phyloP scores from a whole-genome alignment of 1,140 invertebrate genomes.

The Macrobrachium nipponense region DNA sequence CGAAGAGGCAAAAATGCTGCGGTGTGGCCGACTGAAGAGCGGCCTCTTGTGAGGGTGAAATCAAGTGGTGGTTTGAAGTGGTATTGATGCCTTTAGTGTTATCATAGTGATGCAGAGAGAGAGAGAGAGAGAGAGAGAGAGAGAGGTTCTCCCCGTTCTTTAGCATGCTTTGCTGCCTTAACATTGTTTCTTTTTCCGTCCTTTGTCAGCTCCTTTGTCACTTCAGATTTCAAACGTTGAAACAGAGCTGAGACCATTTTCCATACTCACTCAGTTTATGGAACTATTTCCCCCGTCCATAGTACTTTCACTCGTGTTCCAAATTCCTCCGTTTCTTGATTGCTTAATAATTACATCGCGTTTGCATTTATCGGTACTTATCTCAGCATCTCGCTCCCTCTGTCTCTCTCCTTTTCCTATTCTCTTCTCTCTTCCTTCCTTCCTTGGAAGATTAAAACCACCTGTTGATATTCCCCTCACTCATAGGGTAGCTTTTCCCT shows the following conservation, averaged over 20 bases:
- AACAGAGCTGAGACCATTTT: no score
- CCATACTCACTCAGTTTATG: no score
- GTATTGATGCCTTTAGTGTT: conserved; percentile 33
- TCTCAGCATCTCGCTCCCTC: conserved; percentile 5
- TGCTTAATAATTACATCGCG: no score
- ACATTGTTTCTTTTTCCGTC: conserved; percentile 7
- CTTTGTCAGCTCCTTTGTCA: background rate
- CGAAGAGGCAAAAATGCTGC: conserved; percentile 26
- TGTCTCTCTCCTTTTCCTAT: conserved; percentile 11
- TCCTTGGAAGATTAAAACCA: background rate
- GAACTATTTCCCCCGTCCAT: no score
- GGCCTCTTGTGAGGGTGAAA: conserved; percentile 15
- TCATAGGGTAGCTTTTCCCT: background rate
- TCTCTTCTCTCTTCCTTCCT: conserved; percentile 19
- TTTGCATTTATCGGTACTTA: no score
- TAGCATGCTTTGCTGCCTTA: background rate
- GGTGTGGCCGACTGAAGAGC: conserved; percentile 8
- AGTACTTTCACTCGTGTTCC: no score
- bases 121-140: conserved; percentile 13
- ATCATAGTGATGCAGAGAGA: conserved; percentile 9
- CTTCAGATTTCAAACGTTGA: no score
- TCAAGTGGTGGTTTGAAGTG: conserved; percentile 30
- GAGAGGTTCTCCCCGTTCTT: background rate
- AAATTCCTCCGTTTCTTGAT: no score
- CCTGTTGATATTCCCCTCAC: background rate